Conservation (phyloP, 2,888 invertebrate species). For the Nomada ruficornis region DNA sequence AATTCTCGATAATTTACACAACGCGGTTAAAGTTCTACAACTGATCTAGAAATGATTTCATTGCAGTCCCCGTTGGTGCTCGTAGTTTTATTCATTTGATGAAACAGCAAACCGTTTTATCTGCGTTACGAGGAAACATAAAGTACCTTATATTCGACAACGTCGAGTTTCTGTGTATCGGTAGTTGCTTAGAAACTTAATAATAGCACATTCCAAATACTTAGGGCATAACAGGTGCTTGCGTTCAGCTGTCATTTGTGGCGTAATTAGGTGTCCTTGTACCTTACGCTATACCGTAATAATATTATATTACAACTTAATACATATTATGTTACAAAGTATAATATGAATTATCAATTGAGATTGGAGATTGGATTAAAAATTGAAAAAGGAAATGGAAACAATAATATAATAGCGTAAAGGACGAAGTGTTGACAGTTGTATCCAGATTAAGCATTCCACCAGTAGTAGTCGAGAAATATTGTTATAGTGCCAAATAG, state of each 20-base stretch:
- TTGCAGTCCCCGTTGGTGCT: constrained; percentile 5
- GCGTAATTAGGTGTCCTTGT: background rate
- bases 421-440: background rate
- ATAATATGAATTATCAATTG: background rate
- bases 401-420: background rate
- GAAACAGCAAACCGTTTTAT: constrained; percentile 10
- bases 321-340: too few species aligned
- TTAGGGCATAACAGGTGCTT: constrained; percentile 46
- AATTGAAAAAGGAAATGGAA: constrained; percentile 25
- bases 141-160: constrained; percentile 29
- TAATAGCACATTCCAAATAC: constrained; percentile 60
- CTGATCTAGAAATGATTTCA: constrained; percentile 16
- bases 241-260: constrained; percentile 28
- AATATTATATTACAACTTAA: too few species aligned
- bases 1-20: constrained; percentile 8
- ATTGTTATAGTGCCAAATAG: constrained; percentile 31
- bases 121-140: constrained; percentile 3
- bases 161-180: constrained; percentile 47
- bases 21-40: constrained; percentile 19
- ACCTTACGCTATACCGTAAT: too few species aligned
- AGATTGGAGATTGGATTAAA: constrained; percentile 29
- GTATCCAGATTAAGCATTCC: constrained; percentile 21
- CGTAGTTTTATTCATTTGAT: constrained; percentile 9
- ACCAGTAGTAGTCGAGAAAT: constrained; percentile 1
- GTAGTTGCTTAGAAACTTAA: constrained; percentile 22